Conservation (phyloP, 1,140 invertebrate species). For the Gryon sp. region DNA sequence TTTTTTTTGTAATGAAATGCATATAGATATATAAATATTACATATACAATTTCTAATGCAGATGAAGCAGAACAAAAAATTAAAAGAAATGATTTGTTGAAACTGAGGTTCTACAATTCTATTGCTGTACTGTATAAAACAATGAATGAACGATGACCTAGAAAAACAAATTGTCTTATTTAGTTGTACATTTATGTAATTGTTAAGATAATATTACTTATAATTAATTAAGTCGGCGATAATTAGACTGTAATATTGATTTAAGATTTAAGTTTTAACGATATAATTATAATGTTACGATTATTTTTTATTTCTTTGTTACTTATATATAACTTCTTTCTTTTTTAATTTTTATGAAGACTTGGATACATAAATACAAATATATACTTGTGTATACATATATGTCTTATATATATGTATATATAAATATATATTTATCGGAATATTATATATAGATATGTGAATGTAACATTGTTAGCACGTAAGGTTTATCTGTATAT, state of each 20-base stretch:
- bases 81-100: slow-evolving; percentile 19
- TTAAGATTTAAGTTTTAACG: too few relatives aligned
- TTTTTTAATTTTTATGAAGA: slow-evolving; percentile 55
- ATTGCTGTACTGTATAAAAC: slow-evolving; percentile 54
- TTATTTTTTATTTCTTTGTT: slow-evolving; percentile 63
- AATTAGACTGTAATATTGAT: slow-evolving; percentile 28
- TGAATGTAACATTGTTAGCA: slow-evolving; percentile 54
- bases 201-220: slow-evolving; percentile 22
- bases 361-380: slow-evolving; percentile 49
- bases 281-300: slow-evolving; percentile 33
- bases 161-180: slow-evolving; percentile 20
- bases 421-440: slow-evolving; percentile 50
- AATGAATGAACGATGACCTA: slow-evolving; percentile 48
- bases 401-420: too few relatives aligned
- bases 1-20: too few relatives aligned
- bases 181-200: slow-evolving; percentile 54
- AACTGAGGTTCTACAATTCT: slow-evolving; percentile 39
- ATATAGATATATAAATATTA: too few relatives aligned
- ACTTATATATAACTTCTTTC: slow-evolving; percentile 60
- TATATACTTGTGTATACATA: too few relatives aligned
- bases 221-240: slow-evolving; percentile 28
- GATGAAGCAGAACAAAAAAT: too few relatives aligned
- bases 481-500: slow-evolving; percentile 56
- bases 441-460: slow-evolving; percentile 53
- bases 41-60: slow-evolving; percentile 48